Conservation (phyloP, 2,113 vertebrate genomes). For the Trichomycterus rosablanca region DNA sequence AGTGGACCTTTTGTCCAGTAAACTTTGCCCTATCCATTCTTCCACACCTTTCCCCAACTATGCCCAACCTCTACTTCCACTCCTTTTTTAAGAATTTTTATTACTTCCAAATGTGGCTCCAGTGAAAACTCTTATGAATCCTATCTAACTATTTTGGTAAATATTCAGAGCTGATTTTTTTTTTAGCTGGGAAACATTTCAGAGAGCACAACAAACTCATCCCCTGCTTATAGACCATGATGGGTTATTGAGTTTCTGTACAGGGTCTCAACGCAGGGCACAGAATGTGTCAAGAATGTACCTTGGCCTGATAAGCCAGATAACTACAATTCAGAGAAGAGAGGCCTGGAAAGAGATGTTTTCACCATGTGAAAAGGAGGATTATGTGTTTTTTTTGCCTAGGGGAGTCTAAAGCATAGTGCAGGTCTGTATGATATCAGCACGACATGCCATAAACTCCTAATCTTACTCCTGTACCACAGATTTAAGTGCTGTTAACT, state of each 20-base stretch:
- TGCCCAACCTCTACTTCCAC: no score
- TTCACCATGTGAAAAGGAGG: constrained; percentile 54
- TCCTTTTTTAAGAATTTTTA: no score
- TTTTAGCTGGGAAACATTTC: background rate
- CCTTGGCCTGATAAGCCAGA: constrained; percentile 68
- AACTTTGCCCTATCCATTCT: no score
- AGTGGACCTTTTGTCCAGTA: no score
- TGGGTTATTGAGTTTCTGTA: constrained; percentile 27
- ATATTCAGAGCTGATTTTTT: background rate
- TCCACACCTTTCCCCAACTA: no score
- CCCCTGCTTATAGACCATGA: constrained; percentile 12
- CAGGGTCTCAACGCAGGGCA: constrained; percentile 55
- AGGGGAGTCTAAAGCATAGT: no score
- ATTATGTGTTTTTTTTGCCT: background rate
- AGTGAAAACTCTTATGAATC: background rate
- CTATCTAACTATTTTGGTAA: background rate
- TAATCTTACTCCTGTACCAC: no score
- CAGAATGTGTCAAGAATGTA: constrained; percentile 66
- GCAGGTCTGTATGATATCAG: no score
- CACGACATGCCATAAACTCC: no score
- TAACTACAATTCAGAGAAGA: constrained; percentile 56
- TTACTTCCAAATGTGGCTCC: background rate
- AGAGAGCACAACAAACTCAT: background rate
- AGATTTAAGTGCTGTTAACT: no score
- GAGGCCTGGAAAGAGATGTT: constrained; percentile 56